phyloP scores from a whole-genome alignment of 2,113 vertebrate species.

The Castor canadensis region DNA sequence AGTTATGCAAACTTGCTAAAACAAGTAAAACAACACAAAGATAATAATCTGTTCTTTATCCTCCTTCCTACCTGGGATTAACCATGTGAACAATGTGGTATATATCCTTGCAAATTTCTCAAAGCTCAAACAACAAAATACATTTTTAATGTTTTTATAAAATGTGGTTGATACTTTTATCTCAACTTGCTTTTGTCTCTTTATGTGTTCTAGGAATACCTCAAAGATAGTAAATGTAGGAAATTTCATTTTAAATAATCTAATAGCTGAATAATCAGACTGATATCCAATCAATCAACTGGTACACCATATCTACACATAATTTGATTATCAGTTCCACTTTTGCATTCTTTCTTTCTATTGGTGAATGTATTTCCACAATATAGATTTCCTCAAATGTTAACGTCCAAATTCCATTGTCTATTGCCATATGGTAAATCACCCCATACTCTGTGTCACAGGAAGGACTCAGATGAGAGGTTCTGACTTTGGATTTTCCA shows the following conservation, averaged over 20 bases:
- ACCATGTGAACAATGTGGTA: background rate
- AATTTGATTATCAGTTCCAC: background rate
- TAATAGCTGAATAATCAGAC: background rate
- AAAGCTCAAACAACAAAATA: background rate
- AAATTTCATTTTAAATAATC: background rate
- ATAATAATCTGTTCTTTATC: background rate
- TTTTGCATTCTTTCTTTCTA: background rate
- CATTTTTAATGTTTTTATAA: background rate
- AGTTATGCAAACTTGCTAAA: background rate
- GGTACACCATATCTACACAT: no score
- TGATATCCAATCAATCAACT: background rate
- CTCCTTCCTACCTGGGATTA: background rate
- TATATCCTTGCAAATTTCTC: background rate
- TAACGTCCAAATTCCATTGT: background rate
- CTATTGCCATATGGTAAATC: background rate
- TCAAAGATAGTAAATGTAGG: background rate
- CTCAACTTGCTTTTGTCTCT: no score
- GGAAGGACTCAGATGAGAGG: background rate
- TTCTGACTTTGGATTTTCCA: background rate
- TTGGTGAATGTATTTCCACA: background rate
- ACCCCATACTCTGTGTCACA: background rate
- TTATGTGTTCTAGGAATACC: background rate
- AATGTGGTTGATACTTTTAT: background rate
- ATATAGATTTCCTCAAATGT: background rate
- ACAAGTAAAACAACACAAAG: background rate